phyloP scores from a whole-genome alignment of 1,140 invertebrate genomes.

The Aphelinus atriplicis region DNA sequence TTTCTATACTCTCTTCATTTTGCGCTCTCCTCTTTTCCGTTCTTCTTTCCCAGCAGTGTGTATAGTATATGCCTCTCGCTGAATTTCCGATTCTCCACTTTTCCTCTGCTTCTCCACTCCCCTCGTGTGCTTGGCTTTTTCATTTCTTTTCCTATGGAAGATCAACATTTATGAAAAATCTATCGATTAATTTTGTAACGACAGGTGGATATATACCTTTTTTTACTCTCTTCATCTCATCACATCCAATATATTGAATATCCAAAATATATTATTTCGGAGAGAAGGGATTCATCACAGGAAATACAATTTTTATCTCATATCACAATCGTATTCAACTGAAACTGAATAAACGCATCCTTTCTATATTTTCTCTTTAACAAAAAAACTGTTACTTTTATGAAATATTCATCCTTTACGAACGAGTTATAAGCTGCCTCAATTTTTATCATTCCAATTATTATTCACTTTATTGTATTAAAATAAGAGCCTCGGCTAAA shows the following conservation, averaged over 20 bases:
- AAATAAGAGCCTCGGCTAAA: too few species aligned
- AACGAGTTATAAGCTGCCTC: too few species aligned
- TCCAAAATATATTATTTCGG: slow-evolving; percentile 23
- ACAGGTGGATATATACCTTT: slow-evolving; percentile 21
- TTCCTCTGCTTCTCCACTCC: not conserved
- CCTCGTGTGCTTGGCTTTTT: not conserved
- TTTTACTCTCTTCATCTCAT: slow-evolving; percentile 36
- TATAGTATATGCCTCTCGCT: not conserved
- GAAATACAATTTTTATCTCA: too few species aligned
- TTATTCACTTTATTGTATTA: too few species aligned
- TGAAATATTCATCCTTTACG: too few species aligned
- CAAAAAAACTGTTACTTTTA: too few species aligned
- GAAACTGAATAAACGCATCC: too few species aligned
- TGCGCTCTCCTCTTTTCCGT: not conserved
- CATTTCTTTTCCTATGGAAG: not conserved
- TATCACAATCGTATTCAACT: too few species aligned
- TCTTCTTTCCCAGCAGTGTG: not conserved
- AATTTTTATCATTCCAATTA: too few species aligned
- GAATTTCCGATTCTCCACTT: not conserved
- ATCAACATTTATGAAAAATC: slow-evolving; percentile 37
- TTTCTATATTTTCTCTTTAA: too few species aligned
- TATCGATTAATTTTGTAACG: slow-evolving; percentile 51
- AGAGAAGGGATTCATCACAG: too few species aligned
- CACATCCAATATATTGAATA: slow-evolving; percentile 47
- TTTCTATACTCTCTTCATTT: not conserved